Percentiles rank a stretch among this genome's conserved stretches.
phyloP scores from a whole-genome alignment of 2,888 invertebrate species.

The Malachius bipustulatus region DNA sequence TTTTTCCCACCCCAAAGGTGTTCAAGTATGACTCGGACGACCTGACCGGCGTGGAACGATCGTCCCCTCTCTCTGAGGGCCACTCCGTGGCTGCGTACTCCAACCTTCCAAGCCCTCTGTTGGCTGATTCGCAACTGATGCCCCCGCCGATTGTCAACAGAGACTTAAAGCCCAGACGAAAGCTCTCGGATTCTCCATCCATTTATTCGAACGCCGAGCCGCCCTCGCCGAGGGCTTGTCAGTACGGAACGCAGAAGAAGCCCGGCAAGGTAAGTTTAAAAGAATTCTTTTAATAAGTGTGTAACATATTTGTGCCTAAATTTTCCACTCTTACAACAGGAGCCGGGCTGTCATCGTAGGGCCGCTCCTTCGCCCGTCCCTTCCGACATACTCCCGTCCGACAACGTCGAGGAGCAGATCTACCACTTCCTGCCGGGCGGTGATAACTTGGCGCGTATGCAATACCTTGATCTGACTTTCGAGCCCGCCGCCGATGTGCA shows the following conservation, averaged over 20 bases:
- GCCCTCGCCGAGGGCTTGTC: slow-evolving; percentile 34
- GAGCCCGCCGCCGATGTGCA: slow-evolving; percentile 34
- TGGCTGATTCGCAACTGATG: slow-evolving; percentile 20
- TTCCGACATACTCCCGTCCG: too few species aligned
- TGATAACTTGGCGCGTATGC: slow-evolving; percentile 39
- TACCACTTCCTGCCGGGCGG: slow-evolving; percentile 23
- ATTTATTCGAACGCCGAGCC: slow-evolving; percentile 33
- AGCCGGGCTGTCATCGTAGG: too few species aligned
- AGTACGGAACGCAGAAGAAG: too few species aligned
- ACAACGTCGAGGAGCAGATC: slow-evolving; percentile 22
- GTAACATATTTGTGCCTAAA: too few species aligned
- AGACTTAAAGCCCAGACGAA: slow-evolving; percentile 62
- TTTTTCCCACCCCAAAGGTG: slow-evolving; percentile 22
- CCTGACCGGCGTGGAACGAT: slow-evolving; percentile 33
- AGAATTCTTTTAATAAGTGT: too few species aligned
- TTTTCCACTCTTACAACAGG: too few species aligned
- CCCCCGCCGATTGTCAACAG: slow-evolving; percentile 71
- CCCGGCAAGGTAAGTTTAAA: too few species aligned
- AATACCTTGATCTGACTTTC: slow-evolving; percentile 81
- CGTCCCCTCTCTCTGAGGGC: slow-evolving; percentile 38
- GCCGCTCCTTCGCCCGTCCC: slow-evolving; percentile 46
- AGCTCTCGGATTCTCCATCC: slow-evolving; percentile 39
- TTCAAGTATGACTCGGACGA: slow-evolving; percentile 32
- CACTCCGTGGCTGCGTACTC: slow-evolving; percentile 44
- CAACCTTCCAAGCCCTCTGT: slow-evolving; percentile 45